These are phyloP conservation scores for Myrmecophaga tridactyla DNA, from an alignment of 2,113 vertebrate species.

Conservation along the genomic window DNA sequence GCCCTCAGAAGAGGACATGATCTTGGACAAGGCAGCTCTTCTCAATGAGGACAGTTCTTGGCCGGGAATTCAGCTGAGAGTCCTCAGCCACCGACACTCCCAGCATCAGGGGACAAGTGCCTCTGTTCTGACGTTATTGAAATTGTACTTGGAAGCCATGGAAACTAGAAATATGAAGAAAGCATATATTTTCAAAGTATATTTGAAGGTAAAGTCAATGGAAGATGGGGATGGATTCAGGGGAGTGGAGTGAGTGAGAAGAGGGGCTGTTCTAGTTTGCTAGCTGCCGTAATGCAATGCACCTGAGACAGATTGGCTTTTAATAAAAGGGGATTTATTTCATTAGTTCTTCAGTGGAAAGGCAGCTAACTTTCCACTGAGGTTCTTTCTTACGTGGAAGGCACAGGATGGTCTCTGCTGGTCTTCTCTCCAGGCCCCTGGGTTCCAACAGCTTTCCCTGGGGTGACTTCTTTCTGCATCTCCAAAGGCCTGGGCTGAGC, in stretches of 20 bases:
- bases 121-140: not conserved
- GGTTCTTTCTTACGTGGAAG: no score
- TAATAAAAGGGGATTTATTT: no score
- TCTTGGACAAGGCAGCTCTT: not conserved
- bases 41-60: not conserved
- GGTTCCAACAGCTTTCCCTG: no score
- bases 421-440: no score
- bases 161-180: not conserved
- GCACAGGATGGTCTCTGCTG: no score
- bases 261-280: no score
- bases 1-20: not conserved
- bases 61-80: not conserved
- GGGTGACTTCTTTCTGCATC: no score
- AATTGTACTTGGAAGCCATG: not conserved
- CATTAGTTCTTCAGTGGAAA: no score
- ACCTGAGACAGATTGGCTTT: no score
- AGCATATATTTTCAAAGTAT: not conserved
- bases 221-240: not conserved
- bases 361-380: no score
- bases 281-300: no score
- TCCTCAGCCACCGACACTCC: not conserved
- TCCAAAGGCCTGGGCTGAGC: no score
- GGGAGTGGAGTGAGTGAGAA: not conserved
- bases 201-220: not conserved
- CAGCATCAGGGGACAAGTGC: not conserved